These are phyloP conservation scores for Xiphophorus couchianus DNA, from an alignment of 2,113 vertebrate species.

Conservation along the genomic window DNA sequence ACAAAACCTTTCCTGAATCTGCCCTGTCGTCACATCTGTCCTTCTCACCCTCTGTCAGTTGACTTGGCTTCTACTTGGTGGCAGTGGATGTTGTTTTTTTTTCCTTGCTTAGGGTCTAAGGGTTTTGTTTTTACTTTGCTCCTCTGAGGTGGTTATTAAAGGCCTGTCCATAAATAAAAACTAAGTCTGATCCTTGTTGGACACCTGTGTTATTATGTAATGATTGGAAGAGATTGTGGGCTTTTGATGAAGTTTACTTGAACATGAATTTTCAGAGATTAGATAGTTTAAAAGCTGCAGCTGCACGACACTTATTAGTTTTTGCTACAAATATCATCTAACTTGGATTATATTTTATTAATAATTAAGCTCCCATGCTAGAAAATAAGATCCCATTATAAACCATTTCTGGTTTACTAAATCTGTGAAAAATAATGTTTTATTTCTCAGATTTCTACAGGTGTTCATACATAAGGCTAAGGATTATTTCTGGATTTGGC, in stretches of 20 bases:
- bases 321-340: neutral
- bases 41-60: slow-evolving; percentile 55
- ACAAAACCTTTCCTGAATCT: slow-evolving; percentile 51
- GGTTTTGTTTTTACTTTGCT: slow-evolving; percentile 15
- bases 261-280: neutral
- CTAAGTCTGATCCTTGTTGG: slow-evolving; percentile 29
- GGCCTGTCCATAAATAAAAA: slow-evolving; percentile 52
- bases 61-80: slow-evolving; percentile 63
- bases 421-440: neutral
- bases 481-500: slow-evolving; percentile 48
- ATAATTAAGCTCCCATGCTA: neutral
- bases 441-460: slow-evolving; percentile 23
- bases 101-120: slow-evolving; percentile 54
- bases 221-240: slow-evolving; percentile 4
- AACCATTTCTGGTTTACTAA: neutral
- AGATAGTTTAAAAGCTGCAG: neutral
- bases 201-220: slow-evolving; percentile 46
- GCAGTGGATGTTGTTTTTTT: slow-evolving; percentile 40
- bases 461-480: slow-evolving; percentile 46
- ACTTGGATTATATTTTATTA: neutral
- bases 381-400: neutral
- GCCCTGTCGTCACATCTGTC: slow-evolving; percentile 49
- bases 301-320: neutral
- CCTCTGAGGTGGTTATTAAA: slow-evolving; percentile 46
- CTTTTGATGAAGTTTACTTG: neutral